Evolutionary conservation across 2,888 invertebrate species (phyloP), one percentile per base, ranked within the genome.

Genomic region (Metellina segmentata): DNA sequence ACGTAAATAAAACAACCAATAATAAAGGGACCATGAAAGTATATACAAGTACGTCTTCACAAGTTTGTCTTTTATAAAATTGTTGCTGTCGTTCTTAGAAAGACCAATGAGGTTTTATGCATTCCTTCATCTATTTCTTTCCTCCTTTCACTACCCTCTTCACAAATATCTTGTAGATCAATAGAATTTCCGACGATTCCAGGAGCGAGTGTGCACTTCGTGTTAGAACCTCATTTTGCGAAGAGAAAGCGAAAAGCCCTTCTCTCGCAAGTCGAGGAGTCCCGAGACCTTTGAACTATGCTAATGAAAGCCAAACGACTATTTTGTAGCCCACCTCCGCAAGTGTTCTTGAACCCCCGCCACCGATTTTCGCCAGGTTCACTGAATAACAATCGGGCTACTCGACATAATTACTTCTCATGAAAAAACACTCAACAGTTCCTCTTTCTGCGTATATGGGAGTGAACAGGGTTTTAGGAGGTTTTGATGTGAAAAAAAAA

Each of bases 241-340:
- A 16, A 11, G 9, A 61, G 61, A 61, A 61, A 61, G 61, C 61
- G 61, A 11, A 61, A 61, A 16, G 34, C 34, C 34, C 34, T 34
- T 34, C 34, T 34, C 34, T 34, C 34, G 34, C 34, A 34, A 34
- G 34, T 34, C 34, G 11, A 61, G 16, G 61, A 61, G 5, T 61
- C 4, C 61, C 61, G 9, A 61, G 90, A 82, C 91, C 91, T 91
- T 72, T 91, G 91, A 78, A 79, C 91, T 87, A 83, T 91, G 83
- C 83, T 91, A 91, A 91, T 71, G 83, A 78, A 88, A 88, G 13
- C 78, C 79, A 83, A 87, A 88, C 91, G 77, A 78, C 85, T 78
- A 78, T 85, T 85, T 90, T 79, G 79, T 72, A 49, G 71, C 48
- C 89, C 85, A 78, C 89, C 72, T 53, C n/a, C 9, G 34, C 48